Base-by-base conservation (phyloP, 2,888 invertebrate genomes). In the Achlya flavicornis region DNA sequence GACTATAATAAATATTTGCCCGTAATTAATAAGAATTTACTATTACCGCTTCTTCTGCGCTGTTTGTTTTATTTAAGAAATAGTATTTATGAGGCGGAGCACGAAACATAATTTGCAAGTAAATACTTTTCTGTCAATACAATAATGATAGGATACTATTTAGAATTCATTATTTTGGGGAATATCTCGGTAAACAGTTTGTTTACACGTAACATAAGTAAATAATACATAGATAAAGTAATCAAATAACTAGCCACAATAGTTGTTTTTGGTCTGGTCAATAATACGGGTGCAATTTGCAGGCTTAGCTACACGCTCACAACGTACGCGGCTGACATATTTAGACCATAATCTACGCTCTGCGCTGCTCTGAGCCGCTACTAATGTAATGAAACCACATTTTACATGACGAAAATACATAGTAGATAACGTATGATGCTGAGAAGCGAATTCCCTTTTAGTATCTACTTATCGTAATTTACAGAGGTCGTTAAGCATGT, bases 341-440 rank as follows among this genome's bases (percentile, higher is more conserved):
- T 73, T 71, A 71, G 70, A 65, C 70, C 70, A 70, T 79, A 77
- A 78, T 53, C 53, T 53, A 53, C 53, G 53, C 19, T 78, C 71
- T 77, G 73, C 71, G 75, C 66, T 69, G 16, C 64, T 64, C 64
- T 69, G 64, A 61, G 77, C 62, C 66, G 66, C 74, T 70, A 67
- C 75, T 75, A 68, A 69, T 71, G 73, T 67, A 76, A 72, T 72
- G 68, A 69, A 77, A 73, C 78, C 69, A 46, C 73, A 70, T 76
- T 26, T 76, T 67, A 71, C 70, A 69, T 70, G 53, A 19, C n/a
- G 19, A 53, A 66, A 64, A 66, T 71, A 66, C 71, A 70, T 63
- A 67, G 71, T 68, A 68, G 62, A 68, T 63, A 63, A 16, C 53
- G 19, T 53, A 53, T 53, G 6, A 16, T n/a, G n/a, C n/a, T 16